A percentile compares a stretch with the other conserved stretches of the same genome.
Conservation (phyloP, 1,140 invertebrate species). For the Caenorhabditis elegans region DNA sequence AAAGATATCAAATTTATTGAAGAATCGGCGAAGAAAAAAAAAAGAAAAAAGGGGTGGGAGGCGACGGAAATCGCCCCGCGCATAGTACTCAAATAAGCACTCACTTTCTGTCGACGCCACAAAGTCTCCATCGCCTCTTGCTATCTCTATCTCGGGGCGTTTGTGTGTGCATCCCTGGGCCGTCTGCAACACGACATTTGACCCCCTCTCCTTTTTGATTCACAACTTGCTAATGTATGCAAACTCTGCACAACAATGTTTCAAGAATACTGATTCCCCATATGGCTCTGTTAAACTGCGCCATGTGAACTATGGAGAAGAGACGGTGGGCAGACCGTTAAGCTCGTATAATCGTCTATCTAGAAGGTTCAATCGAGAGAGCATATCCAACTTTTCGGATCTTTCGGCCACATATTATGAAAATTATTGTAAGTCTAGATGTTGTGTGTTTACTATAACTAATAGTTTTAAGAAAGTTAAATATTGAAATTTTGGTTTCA, state of each 20-base stretch:
- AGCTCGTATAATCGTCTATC: conserved; percentile 5
- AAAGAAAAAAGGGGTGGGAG: background rate
- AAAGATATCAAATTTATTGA: conserved; percentile 25
- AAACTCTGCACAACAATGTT: conserved; percentile 21
- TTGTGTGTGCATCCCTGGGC: background rate
- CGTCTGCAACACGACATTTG: background rate
- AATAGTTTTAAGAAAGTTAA: too few species aligned
- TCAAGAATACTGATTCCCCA: conserved; percentile 13
- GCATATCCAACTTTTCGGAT: background rate
- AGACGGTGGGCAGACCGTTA: background rate
- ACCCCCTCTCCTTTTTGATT: background rate
- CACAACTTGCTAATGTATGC: conserved; percentile 18
- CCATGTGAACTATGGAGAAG: conserved; percentile 4
- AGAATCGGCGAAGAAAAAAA: background rate
- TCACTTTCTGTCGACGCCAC: background rate
- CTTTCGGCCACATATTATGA: background rate
- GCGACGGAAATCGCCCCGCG: conserved; percentile 17
- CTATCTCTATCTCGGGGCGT: conserved; percentile 28
- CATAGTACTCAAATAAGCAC: conserved; percentile 33
- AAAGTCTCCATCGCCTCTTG: background rate
- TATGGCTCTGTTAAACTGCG: conserved; percentile 17
- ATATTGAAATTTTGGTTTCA: too few species aligned
- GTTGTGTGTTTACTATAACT: too few species aligned
- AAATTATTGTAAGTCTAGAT: conserved; percentile 3
- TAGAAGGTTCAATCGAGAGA: conserved; percentile 11